A percentile compares a stretch with the other conserved stretches of the same genome.
Conservation (phyloP, 2,797 vertebrate species). For the Molossus molossus region DNA sequence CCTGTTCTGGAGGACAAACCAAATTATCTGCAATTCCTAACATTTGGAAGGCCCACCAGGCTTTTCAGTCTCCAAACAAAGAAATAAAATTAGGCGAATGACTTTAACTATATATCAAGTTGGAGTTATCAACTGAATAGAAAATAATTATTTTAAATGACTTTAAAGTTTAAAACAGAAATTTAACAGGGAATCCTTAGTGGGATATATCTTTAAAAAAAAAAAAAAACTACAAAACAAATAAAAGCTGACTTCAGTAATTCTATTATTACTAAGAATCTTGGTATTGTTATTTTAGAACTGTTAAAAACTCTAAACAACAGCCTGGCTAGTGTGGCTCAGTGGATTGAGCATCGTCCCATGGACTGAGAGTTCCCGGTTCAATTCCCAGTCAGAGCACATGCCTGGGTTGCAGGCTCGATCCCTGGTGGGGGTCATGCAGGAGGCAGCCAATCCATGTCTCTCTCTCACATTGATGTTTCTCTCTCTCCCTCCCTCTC, state of each 20-base stretch:
- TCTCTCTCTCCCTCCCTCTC: too few relatives aligned
- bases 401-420: too few relatives aligned
- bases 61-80: neutral
- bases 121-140: neutral
- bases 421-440: too few relatives aligned
- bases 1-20: neutral
- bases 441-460: too few relatives aligned
- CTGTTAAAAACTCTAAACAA: neutral
- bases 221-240: neutral
- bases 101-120: neutral
- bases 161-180: neutral
- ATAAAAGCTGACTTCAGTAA: neutral
- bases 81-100: neutral
- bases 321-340: too few relatives aligned
- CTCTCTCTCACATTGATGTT: too few relatives aligned
- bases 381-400: too few relatives aligned
- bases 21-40: neutral
- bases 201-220: neutral
- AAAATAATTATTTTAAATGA: constrained; percentile 5
- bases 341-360: too few relatives aligned
- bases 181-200: neutral
- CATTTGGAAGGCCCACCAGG: neutral
- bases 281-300: neutral
- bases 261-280: neutral
- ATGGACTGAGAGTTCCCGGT: too few relatives aligned